Evolutionary conservation across 2,797 vertebrate species (phyloP), one percentile per base, ranked within the genome.

Genomic region (Danio albolineatus): DNA sequence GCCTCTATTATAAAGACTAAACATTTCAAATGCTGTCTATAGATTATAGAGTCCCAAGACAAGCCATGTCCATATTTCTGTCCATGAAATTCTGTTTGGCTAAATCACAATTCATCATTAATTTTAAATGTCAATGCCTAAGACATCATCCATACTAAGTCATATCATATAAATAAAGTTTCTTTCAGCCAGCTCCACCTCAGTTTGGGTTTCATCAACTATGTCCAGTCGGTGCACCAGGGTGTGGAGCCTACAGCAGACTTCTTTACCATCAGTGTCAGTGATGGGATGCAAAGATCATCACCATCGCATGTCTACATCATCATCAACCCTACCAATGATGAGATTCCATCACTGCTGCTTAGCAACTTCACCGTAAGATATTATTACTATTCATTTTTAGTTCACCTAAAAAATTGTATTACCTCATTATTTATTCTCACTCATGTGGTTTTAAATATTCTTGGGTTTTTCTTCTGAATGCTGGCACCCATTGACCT

Each of bases 141-240:
- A 46, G 19, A 51, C 43, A 7, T 48, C 59, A 10, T 46, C 10
- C 3, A 28, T 28, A 83, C 81, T 83, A 83, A 82, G 61, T 65
- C 21, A 78, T 74, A 49, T n/a, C 76, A 9, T 83, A 44, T 85
- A 76, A 79, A 77, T 79, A 70, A 88, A 94, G 93, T 89, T 79
- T 93, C 87, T 74, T 92, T 95, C 85, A 91, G 84, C 56, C 88
- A 95, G 28, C 38, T 88, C 73, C 91, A 91, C 78, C 85, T 95
- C 75, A 88, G 76, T 38, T 88, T 85, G 3, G 90, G 90, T 62
- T 91, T 87, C 82, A 92, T 90, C 78, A 91, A 90, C 86, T 93
- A 90, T 1, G 81, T 92, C 78, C 91, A 94, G 62, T 90, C 87
- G 1, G 87, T 87, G 79, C 84, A 92, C 54, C 53, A 85, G 72